Evolutionary conservation across 2,113 vertebrate genomes (phyloP).

Genomic region (Beaufortia kweichowensis): DNA sequence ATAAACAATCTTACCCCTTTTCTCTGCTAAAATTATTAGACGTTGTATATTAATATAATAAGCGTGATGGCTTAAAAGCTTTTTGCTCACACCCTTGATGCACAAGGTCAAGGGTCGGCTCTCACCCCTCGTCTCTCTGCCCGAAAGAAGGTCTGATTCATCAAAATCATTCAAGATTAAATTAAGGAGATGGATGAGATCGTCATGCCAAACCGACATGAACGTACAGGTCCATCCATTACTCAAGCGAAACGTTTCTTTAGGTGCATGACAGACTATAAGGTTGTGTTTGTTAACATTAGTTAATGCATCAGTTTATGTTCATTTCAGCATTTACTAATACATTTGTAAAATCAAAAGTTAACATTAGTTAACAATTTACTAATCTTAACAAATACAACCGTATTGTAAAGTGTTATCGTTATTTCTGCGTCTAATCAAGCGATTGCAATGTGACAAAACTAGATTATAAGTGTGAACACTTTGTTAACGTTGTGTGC

Average conservation of each 20-base stretch:
- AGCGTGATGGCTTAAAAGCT: constrained; percentile 49
- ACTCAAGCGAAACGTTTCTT: not conserved
- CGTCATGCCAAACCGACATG: constrained; percentile 47
- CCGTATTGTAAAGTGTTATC: no score
- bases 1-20: not conserved
- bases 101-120: constrained; percentile 63
- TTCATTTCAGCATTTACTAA: no score
- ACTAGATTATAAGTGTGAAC: no score
- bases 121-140: constrained; percentile 45
- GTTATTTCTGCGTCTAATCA: no score
- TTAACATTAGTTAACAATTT: no score
- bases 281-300: no score
- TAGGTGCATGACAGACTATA: constrained; percentile 12
- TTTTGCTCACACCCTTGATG: constrained; percentile 66
- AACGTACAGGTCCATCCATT: constrained; percentile 34
- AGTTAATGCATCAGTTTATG: no score
- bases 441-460: not conserved
- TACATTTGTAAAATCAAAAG: no score
- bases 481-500: no score
- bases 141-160: constrained; percentile 65
- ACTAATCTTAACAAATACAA: no score
- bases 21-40: constrained; percentile 21
- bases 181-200: constrained; percentile 67
- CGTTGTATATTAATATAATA: constrained; percentile 23
- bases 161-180: constrained; percentile 72